These are phyloP conservation scores for Ophioninae sp. DNA, from an alignment of 2,888 invertebrate genomes.

Conservation along the genomic window DNA sequence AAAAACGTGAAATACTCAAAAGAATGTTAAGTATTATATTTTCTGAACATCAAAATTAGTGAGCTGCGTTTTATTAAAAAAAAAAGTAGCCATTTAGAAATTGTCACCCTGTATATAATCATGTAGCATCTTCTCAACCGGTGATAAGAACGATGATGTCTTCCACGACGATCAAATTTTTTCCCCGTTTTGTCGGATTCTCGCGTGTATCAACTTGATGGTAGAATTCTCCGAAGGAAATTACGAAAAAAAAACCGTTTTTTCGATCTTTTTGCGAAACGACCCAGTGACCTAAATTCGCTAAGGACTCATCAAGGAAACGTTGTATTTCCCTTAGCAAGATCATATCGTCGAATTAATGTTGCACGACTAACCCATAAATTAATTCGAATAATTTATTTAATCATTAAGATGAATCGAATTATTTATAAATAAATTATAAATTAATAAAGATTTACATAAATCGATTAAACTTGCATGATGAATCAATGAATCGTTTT, in stretches of 20 bases:
- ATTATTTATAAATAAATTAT: too few species aligned
- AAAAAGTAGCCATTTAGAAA: neutral
- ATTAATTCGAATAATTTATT: too few species aligned
- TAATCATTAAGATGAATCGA: too few species aligned
- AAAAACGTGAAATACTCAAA: neutral
- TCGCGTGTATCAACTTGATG: slow-evolving; percentile 15
- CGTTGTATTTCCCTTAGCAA: neutral
- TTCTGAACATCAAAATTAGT: neutral
- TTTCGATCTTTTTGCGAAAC: neutral
- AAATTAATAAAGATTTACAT: too few species aligned
- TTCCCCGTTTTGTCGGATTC: slow-evolving; percentile 11
- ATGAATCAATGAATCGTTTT: neutral
- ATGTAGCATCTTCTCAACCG: slow-evolving; percentile 5
- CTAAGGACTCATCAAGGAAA: neutral
- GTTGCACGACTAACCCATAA: too few species aligned
- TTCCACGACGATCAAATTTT: slow-evolving; percentile 32
- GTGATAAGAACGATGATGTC: slow-evolving; percentile 24
- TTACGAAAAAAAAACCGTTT: slow-evolving; percentile 2
- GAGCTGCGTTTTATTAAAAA: neutral
- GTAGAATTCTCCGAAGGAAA: neutral
- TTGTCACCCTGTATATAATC: neutral
- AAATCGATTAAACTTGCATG: neutral
- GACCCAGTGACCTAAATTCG: neutral
- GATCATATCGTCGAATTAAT: neutral
- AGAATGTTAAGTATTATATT: neutral